These are phyloP conservation scores for Phoeniculus purpureus DNA, from an alignment of 2,797 vertebrate species.

Conservation along the genomic window DNA sequence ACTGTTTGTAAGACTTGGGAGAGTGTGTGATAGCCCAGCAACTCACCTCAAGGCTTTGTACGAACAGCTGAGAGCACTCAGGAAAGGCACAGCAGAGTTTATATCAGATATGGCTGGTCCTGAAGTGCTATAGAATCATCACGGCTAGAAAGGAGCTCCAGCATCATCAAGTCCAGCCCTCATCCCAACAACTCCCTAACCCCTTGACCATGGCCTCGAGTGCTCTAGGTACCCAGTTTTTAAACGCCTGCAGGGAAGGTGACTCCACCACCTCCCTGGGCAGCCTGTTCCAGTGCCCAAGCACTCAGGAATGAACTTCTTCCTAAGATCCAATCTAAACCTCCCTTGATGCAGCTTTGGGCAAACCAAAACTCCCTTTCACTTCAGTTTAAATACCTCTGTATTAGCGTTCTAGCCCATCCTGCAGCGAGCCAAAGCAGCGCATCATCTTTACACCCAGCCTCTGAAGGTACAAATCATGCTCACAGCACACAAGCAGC, in stretches of 20 bases:
- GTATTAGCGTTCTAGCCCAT: background rate
- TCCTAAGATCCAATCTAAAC: too few relatives aligned
- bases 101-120: background rate
- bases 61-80: background rate
- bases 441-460: background rate
- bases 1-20: background rate
- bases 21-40: accelerated
- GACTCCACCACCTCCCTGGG: too few relatives aligned
- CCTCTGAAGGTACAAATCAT: background rate
- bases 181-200: too few relatives aligned
- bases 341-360: too few relatives aligned
- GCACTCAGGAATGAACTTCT: too few relatives aligned
- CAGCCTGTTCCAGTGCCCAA: too few relatives aligned
- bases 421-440: background rate
- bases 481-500: background rate
- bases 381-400: background rate
- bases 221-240: too few relatives aligned
- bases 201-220: too few relatives aligned
- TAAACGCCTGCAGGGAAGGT: too few relatives aligned
- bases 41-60: background rate
- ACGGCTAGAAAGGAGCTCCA: too few relatives aligned
- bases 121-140: background rate
- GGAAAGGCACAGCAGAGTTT: background rate
- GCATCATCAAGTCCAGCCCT: too few relatives aligned
- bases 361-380: background rate